A percentile compares a stretch with the other conserved stretches of the same genome.
phyloP scores from a whole-genome alignment of 2,888 invertebrate species.

The Brachynemurus nebulosus region DNA sequence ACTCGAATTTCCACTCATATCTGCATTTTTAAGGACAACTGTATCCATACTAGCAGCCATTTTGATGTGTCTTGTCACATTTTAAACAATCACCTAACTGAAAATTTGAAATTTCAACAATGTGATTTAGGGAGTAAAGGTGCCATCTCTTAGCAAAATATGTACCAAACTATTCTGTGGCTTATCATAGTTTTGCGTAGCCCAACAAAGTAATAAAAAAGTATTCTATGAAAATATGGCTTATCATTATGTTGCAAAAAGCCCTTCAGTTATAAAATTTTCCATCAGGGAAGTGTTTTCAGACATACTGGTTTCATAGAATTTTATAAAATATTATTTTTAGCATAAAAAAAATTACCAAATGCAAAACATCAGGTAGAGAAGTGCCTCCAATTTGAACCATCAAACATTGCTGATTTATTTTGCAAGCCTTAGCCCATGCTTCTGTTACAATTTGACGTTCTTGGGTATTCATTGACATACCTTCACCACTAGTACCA shows the following conservation, averaged over 20 bases:
- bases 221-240: neutral
- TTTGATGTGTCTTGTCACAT: neutral
- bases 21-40: too few species aligned
- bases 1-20: too few species aligned
- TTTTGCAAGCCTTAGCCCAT: constrained; percentile 44
- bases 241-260: neutral
- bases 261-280: neutral
- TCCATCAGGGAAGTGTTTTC: too few species aligned
- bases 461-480: constrained; percentile 49
- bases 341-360: constrained; percentile 43
- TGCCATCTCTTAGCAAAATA: too few species aligned
- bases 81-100: neutral
- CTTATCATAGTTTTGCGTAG: neutral
- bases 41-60: neutral
- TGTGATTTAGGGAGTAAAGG: too few species aligned
- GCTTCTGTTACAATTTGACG: constrained; percentile 49
- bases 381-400: constrained; percentile 59
- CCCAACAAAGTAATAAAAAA: neutral
- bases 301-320: too few species aligned
- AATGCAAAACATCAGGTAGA: constrained; percentile 49
- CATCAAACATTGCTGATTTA: constrained; percentile 46
- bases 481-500: constrained; percentile 68
- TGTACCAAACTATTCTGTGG: neutral
- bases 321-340: neutral
- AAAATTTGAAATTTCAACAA: too few species aligned